phyloP scores from a whole-genome alignment of 1,140 invertebrate genomes.

The Ruditapes philippinarum region DNA sequence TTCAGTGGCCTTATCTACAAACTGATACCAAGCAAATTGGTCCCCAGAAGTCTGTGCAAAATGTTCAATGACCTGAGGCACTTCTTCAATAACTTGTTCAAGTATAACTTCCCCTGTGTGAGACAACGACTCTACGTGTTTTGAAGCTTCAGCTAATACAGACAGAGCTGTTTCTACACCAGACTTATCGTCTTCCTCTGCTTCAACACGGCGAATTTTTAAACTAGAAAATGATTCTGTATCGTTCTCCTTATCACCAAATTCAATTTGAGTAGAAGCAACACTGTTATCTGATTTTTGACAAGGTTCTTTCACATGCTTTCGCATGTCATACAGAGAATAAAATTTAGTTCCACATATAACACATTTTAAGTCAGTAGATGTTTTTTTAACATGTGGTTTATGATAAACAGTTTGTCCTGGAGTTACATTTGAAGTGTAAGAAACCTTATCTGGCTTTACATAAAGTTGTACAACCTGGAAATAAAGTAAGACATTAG shows the following conservation, averaged over 20 bases:
- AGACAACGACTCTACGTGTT: conserved; percentile 63
- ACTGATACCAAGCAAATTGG: not conserved
- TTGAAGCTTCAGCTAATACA: conserved; percentile 60
- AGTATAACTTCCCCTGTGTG: not conserved
- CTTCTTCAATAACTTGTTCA: conserved; percentile 25
- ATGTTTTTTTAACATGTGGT: conserved; percentile 55
- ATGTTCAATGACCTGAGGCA: conserved; percentile 10
- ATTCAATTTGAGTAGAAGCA: conserved; percentile 11
- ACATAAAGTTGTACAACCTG: conserved; percentile 65
- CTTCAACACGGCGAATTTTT: conserved; percentile 48
- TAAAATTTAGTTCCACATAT: conserved; percentile 77
- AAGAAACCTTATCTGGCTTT: conserved; percentile 61
- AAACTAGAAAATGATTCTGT: conserved; percentile 35
- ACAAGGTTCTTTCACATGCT: conserved; percentile 79
- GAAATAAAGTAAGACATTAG: conserved; percentile 1
- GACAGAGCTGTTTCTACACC: conserved; percentile 36
- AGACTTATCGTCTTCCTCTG: not conserved
- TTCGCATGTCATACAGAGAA: conserved; percentile 77
- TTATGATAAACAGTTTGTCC: conserved; percentile 58
- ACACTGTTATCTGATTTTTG: conserved; percentile 44
- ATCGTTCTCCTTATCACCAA: conserved; percentile 18
- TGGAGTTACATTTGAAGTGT: conserved; percentile 6
- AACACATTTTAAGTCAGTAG: conserved; percentile 70
- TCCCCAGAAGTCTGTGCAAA: not conserved
- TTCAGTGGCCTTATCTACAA: not conserved